Evolutionary conservation across 2,797 vertebrate genomes (phyloP), one percentile per base, ranked within the genome.

Genomic region (Macroramphosus scolopax): DNA sequence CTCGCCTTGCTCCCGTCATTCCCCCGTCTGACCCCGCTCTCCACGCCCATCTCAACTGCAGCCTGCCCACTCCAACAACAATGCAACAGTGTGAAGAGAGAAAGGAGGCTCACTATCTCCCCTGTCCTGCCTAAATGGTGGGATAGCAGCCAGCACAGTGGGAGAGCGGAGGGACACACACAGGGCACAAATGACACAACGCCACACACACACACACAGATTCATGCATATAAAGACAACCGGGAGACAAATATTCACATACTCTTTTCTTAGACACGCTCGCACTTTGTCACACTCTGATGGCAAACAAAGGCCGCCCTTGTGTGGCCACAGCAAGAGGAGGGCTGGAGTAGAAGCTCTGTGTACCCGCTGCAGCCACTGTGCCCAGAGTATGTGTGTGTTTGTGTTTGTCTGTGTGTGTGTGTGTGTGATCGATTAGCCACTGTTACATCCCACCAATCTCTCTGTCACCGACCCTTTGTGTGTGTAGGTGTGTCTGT

Each of bases 91-190:
- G 44, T 44, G 48, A n/a, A n/a, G 39, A 17, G 44, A 61, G 47
- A 74, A 57, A 39, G 34, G 50, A 48, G 41, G 46, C 46, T 64
- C 41, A 5, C 38, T 76, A 34, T 64, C 51, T 43, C 44, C 45
- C 53, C 52, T 12, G 34, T 51, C 35, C 52, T 39, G 15, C 51
- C 16, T 1, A 50, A 28, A 24, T 7, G 48, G 32, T 31, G 49
- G 63, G 62, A 52, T 17, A 10, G 1, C 5, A 54, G 67, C 71
- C 76, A 75, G 67, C 37, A 14, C 60, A 59, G 72, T 55, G 22
- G 73, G 78, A 61, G 55, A 48, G 41, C 37, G 17, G 10, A 33
- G 40, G 62, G 62, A 63, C 54, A 62, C 55, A 42, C 58, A 46
- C 13, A 10, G 30, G 45, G 12, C 51, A 25, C 47, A 46, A 68